A percentile compares a stretch with the other conserved stretches of the same genome.
Conservation (phyloP, 2,888 invertebrate species). For the Lottia gigantea region DNA sequence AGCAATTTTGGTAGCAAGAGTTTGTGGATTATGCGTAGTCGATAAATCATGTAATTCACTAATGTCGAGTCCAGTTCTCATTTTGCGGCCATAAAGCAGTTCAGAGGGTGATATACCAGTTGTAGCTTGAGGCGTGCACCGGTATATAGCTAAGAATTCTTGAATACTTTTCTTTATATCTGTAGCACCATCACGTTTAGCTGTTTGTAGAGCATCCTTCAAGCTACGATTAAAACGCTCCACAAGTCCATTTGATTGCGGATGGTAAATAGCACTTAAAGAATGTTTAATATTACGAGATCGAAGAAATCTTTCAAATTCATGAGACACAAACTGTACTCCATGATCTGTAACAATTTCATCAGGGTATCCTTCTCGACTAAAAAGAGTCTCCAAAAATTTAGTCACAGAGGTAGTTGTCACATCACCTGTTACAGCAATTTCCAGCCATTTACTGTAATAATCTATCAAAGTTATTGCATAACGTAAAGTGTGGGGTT, state of each 20-base stretch:
- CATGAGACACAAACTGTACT: constrained; percentile 44
- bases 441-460: constrained; percentile 68
- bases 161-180: background rate
- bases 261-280: constrained; percentile 36
- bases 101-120: background rate
- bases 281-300: constrained; percentile 39
- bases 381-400: constrained; percentile 38
- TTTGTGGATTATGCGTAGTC: background rate
- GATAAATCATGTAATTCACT: background rate
- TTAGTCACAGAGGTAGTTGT: constrained; percentile 33
- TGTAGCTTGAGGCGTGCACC: background rate
- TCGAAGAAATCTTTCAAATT: constrained; percentile 41
- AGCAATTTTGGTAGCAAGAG: background rate
- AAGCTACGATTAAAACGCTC: constrained; percentile 33
- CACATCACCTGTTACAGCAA: constrained; percentile 32
- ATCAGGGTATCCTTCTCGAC: constrained; percentile 45
- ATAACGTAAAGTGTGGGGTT: constrained; percentile 30
- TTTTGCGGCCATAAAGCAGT: background rate
- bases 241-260: constrained; percentile 50
- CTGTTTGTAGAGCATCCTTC: constrained; percentile 3
- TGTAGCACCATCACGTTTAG: background rate
- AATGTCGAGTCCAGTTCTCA: background rate
- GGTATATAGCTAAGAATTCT: background rate
- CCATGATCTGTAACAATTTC: constrained; percentile 61
- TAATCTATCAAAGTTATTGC: constrained; percentile 64